phyloP scores from a whole-genome alignment of 2,797 vertebrate genomes.

The Syngnathus rostellatus region DNA sequence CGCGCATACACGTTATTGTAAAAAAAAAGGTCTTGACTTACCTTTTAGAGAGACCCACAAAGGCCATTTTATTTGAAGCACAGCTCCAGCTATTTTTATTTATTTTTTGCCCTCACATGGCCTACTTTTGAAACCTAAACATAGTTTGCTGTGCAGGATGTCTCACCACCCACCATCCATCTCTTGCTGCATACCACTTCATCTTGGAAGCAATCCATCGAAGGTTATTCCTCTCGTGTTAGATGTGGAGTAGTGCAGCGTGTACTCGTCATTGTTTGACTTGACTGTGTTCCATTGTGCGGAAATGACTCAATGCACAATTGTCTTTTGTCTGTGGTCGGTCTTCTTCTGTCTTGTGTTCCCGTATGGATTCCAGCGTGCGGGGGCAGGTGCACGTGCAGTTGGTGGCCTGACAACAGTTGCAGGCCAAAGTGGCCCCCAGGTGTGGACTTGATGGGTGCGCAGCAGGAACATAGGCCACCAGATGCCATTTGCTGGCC shows the following conservation, averaged over 20 bases:
- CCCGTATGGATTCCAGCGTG: neutral
- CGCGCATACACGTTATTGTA: too few species aligned
- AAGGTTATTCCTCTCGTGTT: neutral
- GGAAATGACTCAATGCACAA: neutral
- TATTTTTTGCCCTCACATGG: neutral
- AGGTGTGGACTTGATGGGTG: conserved; percentile 53
- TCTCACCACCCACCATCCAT: neutral
- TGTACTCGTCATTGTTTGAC: neutral
- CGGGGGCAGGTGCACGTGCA: conserved; percentile 52
- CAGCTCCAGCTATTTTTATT: neutral
- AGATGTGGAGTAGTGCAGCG: neutral
- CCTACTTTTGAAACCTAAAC: neutral
- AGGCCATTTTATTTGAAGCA: too few species aligned
- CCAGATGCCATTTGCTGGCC: conserved; percentile 50
- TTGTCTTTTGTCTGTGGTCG: neutral
- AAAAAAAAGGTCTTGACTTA: too few species aligned
- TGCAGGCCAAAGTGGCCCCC: conserved; percentile 45
- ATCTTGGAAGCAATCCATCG: neutral
- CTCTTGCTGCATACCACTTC: neutral
- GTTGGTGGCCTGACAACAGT: conserved; percentile 54
- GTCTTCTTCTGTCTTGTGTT: neutral
- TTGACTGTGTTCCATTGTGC: too few species aligned
- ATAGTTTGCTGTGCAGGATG: neutral
- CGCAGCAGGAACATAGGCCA: conserved; percentile 49
- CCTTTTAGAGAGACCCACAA: too few species aligned